Evolutionary conservation across 2,113 vertebrate species (phyloP), one percentile per base, ranked within the genome.

Genomic region (Callipepla californica): DNA sequence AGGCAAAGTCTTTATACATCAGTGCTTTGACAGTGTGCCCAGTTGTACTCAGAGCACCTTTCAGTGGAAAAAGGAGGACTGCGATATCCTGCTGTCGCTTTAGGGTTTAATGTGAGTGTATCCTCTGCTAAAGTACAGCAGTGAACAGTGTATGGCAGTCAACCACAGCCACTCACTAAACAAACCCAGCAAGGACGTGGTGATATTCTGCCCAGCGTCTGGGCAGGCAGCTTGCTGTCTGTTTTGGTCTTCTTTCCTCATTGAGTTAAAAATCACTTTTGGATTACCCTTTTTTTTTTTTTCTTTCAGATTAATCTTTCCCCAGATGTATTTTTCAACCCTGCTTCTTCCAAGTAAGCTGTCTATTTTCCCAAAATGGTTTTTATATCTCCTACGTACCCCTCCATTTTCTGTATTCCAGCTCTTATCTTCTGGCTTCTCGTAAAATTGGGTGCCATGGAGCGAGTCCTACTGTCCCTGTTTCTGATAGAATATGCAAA

Each of bases 401-500:
- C 26, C 28, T 9, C 2, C 40, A 34, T 70, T 80, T 59, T 80
- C 50, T 40, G 51, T 91, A 3, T 61, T 87, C n/a, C 65, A 61
- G 14, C 26, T 57, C 48, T 36, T 44, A 9, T n/a, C 47, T 77
- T 83, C 50, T 82, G 63, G 28, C 44, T 67, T 74, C 82, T 69
- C 57, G 55, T 58, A 74, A 45, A 82, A 42, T 5, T 21, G 4
- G 45, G 63, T 38, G 63, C 32, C 1, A 0, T 4, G 34, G 45
- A 68, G 30, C 28, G 61, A 14, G 28, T 59, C 89, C 63, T 57
- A 44, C 55, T 78, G 61, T 40, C 57, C 50, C 65, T 67, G 25
- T 74, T 90, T 85, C 67, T 70, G 89, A 91, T 1, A 89, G 75
- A 92, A 87, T 53, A 83, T 85, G 59, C 38, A 80, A 85, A 95